Percentiles rank a stretch among this genome's conserved stretches.
phyloP scores from a whole-genome alignment of 2,888 invertebrate species.

The Fragum sueziense region DNA sequence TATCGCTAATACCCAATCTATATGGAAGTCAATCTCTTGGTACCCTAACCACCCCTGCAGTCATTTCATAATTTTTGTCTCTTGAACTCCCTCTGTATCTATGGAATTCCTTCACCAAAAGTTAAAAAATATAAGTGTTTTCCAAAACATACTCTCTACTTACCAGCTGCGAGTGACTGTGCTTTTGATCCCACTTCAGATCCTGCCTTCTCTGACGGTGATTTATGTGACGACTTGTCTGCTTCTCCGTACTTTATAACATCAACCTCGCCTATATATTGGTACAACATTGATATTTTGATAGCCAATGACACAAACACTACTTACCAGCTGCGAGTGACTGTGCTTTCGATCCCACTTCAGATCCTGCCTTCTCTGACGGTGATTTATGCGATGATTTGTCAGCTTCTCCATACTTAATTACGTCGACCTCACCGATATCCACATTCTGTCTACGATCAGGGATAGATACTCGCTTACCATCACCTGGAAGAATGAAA shows the following conservation, averaged over 20 bases:
- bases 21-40: no score
- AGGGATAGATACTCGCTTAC: conserved; percentile 67
- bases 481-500: conserved; percentile 57
- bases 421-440: conserved; percentile 70
- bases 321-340: conserved; percentile 55
- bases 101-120: no score
- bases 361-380: conserved; percentile 53
- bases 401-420: conserved; percentile 61
- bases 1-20: no score
- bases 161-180: conserved; percentile 55
- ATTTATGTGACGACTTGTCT: conserved; percentile 43
- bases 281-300: no score
- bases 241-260: conserved; percentile 66
- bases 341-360: conserved; percentile 60
- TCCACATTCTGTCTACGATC: conserved; percentile 66
- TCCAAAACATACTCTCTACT: neutral
- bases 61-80: no score
- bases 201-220: conserved; percentile 48
- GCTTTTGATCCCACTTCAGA: conserved; percentile 60
- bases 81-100: no score
- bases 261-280: conserved; percentile 70
- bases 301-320: neutral
- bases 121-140: no score
- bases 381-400: conserved; percentile 49
- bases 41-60: no score